Conservation (phyloP, 1,140 invertebrate genomes). For the Pogonus chalceus region DNA sequence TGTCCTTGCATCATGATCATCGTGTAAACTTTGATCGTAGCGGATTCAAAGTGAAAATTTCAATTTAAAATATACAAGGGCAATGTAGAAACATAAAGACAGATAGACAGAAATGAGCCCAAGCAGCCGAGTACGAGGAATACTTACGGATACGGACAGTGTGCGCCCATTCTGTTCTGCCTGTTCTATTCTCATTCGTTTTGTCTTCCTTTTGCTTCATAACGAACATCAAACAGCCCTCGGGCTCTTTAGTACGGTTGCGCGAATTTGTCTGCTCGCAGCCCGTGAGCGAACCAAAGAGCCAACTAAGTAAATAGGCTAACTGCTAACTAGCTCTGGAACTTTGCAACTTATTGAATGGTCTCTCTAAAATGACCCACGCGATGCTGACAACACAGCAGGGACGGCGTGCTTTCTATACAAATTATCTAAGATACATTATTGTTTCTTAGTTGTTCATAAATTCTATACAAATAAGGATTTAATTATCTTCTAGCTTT, state of each 20-base stretch:
- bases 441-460: no score
- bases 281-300: background rate
- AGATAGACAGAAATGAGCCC: no score
- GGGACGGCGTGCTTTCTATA: no score
- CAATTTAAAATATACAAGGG: constrained; percentile 5
- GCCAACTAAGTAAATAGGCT: constrained; percentile 7
- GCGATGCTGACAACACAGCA: no score
- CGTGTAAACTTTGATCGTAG: background rate
- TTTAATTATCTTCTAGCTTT: no score
- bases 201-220: constrained; percentile 3
- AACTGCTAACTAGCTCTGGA: constrained; percentile 2
- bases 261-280: background rate
- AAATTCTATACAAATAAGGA: no score
- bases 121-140: no score
- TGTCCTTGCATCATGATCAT: background rate
- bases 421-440: no score
- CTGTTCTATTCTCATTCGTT: background rate
- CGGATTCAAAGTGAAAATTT: constrained; percentile 6
- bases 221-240: constrained; percentile 4
- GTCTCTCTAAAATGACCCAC: background rate
- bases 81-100: no score
- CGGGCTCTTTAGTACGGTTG: background rate
- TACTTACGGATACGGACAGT: no score
- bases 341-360: constrained; percentile 6
- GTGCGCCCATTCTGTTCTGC: no score